A percentile compares a stretch with the other conserved stretches of the same genome.
Conservation (phyloP, 2,888 invertebrate species). For the Chromoteleia sp. region DNA sequence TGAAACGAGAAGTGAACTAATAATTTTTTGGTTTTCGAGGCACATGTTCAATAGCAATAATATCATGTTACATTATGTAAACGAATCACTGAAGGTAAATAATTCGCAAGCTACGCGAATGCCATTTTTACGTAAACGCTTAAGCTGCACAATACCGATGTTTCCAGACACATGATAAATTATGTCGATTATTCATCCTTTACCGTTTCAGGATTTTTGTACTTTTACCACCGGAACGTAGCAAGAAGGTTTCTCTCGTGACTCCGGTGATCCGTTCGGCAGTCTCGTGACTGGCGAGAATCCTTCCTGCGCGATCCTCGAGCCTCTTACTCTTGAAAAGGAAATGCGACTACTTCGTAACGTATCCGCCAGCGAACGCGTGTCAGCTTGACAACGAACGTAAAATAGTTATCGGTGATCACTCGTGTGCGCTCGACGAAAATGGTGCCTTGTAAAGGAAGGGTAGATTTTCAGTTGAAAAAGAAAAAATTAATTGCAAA, state of each 20-base stretch:
- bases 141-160: conserved; percentile 69
- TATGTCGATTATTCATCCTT: conserved; percentile 62
- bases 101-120: conserved; percentile 38
- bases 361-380: conserved; percentile 63
- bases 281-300: conserved; percentile 63
- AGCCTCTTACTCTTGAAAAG: conserved; percentile 55
- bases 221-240: conserved; percentile 20
- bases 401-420: conserved; percentile 60
- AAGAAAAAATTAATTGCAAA: conserved; percentile 15
- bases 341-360: conserved; percentile 63
- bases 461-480: not conserved
- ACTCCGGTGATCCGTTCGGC: conserved; percentile 39
- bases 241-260: conserved; percentile 55
- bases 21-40: conserved; percentile 15
- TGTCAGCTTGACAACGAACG: conserved; percentile 44
- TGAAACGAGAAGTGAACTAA: conserved; percentile 32
- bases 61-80: conserved; percentile 49
- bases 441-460: conserved; percentile 20
- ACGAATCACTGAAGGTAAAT: conserved; percentile 59
- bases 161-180: conserved; percentile 73
- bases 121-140: conserved; percentile 33
- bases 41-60: conserved; percentile 40
- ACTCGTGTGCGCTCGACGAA: conserved; percentile 37
- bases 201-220: conserved; percentile 64
- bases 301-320: conserved; percentile 55